Conservation (phyloP, 2,113 vertebrate species). For the Alouatta palliata region DNA sequence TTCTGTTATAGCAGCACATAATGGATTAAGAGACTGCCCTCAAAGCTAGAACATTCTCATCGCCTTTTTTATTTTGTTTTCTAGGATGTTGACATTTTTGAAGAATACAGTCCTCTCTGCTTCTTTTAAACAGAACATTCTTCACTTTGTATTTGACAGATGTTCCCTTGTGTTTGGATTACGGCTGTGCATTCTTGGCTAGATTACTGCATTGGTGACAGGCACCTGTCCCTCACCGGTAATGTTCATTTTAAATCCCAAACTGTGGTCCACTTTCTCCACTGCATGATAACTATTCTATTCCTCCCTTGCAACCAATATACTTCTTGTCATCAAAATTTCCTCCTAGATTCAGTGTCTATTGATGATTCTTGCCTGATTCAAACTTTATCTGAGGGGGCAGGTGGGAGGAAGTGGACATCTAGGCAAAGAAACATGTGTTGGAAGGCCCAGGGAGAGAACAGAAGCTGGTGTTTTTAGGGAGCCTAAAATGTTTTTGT, state of each 20-base stretch:
- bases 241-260: neutral
- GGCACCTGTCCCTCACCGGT: neutral
- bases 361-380: neutral
- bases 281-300: neutral
- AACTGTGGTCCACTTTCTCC: neutral
- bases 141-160: neutral
- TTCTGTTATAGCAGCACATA: neutral
- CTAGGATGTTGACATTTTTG: neutral
- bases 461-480: neutral
- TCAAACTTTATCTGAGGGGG: neutral
- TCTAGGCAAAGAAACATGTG: neutral
- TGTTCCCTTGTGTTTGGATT: neutral
- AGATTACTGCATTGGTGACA: neutral
- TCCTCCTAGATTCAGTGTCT: neutral
- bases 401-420: neutral
- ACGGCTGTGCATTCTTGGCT: neutral
- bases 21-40: neutral
- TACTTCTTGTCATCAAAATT: neutral
- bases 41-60: neutral
- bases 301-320: neutral
- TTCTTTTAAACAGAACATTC: neutral
- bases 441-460: neutral
- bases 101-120: neutral
- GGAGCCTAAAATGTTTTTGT: neutral
- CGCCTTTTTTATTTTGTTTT: neutral